Evolutionary conservation across 2,113 vertebrate species (phyloP).

Genomic region (Oryzias curvinotus): DNA sequence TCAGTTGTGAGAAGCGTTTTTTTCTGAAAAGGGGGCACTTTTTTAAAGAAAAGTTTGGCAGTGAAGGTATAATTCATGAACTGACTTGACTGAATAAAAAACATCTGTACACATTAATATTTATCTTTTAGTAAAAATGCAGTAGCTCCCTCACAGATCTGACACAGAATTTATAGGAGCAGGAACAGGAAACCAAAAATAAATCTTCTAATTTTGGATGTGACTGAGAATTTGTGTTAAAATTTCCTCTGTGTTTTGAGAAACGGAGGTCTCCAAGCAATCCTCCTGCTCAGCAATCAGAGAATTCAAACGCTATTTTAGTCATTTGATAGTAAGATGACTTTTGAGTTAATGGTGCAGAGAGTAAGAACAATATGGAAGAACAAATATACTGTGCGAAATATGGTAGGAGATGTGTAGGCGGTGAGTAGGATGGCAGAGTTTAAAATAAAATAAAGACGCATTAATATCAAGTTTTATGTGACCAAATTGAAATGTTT

Average conservation of each 20-base stretch:
- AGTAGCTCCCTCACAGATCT: too few relatives aligned
- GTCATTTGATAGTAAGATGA: slow-evolving; percentile 28
- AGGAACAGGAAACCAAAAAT: too few relatives aligned
- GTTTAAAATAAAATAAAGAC: neutral
- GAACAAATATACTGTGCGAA: neutral
- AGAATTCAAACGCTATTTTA: slow-evolving; percentile 26
- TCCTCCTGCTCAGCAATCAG: slow-evolving; percentile 27
- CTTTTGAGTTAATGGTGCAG: slow-evolving; percentile 17
- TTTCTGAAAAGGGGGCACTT: too few relatives aligned
- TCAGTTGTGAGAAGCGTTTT: too few relatives aligned
- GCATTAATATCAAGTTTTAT: neutral
- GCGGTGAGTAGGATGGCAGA: neutral
- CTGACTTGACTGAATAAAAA: too few relatives aligned
- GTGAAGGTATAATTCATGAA: too few relatives aligned
- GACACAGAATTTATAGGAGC: too few relatives aligned
- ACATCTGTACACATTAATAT: too few relatives aligned
- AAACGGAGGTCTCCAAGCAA: neutral
- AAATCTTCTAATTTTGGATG: slow-evolving; percentile 28
- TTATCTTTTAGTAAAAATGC: too few relatives aligned
- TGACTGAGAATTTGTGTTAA: slow-evolving; percentile 6
- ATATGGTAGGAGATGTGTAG: slow-evolving; percentile 2
- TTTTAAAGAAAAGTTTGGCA: too few relatives aligned
- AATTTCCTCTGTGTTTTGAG: slow-evolving; percentile 21
- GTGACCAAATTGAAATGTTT: neutral
- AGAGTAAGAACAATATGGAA: slow-evolving; percentile 10